These are phyloP conservation scores for Drosophila bifasciata DNA, from an alignment of 1,140 invertebrate genomes.

Conservation along the genomic window DNA sequence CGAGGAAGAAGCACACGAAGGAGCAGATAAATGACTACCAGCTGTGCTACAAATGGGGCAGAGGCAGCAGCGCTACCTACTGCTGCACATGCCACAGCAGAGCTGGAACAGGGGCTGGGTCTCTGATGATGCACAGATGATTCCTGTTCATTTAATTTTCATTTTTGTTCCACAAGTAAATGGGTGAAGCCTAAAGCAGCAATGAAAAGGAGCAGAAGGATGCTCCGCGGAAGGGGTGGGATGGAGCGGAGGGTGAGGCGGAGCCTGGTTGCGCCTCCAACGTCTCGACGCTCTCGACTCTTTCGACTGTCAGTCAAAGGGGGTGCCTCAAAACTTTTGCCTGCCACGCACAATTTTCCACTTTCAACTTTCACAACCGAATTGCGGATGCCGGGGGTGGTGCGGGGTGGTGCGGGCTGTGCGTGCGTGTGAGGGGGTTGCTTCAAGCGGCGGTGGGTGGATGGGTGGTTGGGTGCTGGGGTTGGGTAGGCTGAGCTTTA, in stretches of 20 bases:
- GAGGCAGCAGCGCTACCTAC: background rate
- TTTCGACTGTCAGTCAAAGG: conserved; percentile 52
- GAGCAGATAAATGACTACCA: conserved; percentile 64
- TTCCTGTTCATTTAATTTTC: conserved; percentile 76
- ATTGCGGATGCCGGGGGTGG: background rate
- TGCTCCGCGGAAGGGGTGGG: background rate
- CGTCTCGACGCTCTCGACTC: conserved; percentile 31
- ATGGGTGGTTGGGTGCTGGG: conserved; percentile 29
- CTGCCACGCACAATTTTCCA: conserved; percentile 81
- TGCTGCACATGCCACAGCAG: conserved; percentile 62
- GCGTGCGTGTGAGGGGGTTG: conserved; percentile 1
- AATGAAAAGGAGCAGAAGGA: background rate
- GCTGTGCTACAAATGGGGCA: conserved; percentile 62
- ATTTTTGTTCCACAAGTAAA: conserved; percentile 29
- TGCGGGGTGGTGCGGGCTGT: conserved; percentile 1
- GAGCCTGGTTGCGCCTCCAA: conserved; percentile 23
- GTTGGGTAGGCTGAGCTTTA: conserved; percentile 65
- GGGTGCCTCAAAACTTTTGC: conserved; percentile 64
- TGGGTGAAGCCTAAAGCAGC: conserved; percentile 28
- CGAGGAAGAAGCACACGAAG: background rate
- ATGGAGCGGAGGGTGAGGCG: background rate
- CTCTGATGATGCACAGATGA: conserved; percentile 63
- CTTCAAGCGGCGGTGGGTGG: background rate
- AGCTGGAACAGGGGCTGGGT: background rate
- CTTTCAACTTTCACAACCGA: conserved; percentile 66